phyloP scores from a whole-genome alignment of 2,888 invertebrate genomes.

The Tolmerus cingulatus region DNA sequence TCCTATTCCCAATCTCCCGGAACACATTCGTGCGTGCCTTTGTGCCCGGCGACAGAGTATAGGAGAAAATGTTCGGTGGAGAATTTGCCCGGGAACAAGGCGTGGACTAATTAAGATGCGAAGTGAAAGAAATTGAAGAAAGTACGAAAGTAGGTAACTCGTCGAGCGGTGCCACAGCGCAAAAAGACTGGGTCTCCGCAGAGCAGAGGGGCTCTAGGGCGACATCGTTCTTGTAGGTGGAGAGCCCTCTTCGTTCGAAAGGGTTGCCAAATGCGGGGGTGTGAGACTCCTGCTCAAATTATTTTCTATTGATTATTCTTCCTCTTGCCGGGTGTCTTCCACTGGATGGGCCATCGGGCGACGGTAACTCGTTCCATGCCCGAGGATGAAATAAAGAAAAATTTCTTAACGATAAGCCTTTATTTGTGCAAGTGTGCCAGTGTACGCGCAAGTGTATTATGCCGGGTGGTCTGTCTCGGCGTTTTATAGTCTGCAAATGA shows the following conservation, averaged over 20 bases:
- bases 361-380: neutral
- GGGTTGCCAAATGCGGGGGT: constrained; percentile 37
- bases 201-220: constrained; percentile 24
- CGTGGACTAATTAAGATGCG: constrained; percentile 49
- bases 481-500: neutral
- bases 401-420: constrained; percentile 45
- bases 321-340: constrained; percentile 28
- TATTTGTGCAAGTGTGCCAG: neutral
- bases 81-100: constrained; percentile 38
- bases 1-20: neutral
- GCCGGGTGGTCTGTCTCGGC: neutral
- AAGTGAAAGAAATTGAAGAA: constrained; percentile 47
- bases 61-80: neutral
- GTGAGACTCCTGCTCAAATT: constrained; percentile 43
- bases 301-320: constrained; percentile 49
- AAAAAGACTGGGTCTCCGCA: neutral
- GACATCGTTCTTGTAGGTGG: neutral
- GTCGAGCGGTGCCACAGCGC: constrained; percentile 28
- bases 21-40: neutral
- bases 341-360: neutral
- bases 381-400: constrained; percentile 48
- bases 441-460: neutral
- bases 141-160: constrained; percentile 14
- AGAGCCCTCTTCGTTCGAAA: neutral
- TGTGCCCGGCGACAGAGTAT: neutral